Evolutionary conservation across 2,888 invertebrate genomes (phyloP).

Genomic region (Drosophila ezoana): DNA sequence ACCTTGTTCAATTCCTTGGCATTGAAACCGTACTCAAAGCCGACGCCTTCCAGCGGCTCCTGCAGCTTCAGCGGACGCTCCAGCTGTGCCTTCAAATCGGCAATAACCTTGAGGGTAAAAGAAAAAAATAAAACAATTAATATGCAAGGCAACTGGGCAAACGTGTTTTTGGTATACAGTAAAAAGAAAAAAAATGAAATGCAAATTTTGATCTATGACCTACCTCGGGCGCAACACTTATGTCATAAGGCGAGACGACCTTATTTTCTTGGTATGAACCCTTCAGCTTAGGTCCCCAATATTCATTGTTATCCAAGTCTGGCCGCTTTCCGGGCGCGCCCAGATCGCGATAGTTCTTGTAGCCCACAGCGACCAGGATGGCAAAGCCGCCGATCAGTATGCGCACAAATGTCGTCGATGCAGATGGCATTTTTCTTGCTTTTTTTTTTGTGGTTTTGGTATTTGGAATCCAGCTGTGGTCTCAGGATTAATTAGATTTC

Average conservation of each 20-base stretch:
- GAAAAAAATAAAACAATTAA: slow-evolving; percentile 1
- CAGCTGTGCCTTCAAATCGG: slow-evolving; percentile 87
- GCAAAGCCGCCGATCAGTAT: slow-evolving; percentile 67
- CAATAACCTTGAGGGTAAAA: slow-evolving; percentile 84
- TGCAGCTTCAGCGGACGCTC: slow-evolving; percentile 86
- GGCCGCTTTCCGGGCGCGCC: slow-evolving; percentile 77
- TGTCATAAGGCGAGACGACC: slow-evolving; percentile 76
- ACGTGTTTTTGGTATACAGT: slow-evolving; percentile 21
- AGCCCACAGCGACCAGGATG: slow-evolving; percentile 73
- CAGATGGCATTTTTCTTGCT: slow-evolving; percentile 42
- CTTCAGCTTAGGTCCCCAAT: slow-evolving; percentile 83
- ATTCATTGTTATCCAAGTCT: slow-evolving; percentile 77
- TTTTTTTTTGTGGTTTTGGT: neutral
- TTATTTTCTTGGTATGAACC: slow-evolving; percentile 78
- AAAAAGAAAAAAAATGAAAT: neutral
- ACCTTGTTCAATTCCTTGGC: slow-evolving; percentile 88
- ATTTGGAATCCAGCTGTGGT: neutral
- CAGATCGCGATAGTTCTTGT: slow-evolving; percentile 79
- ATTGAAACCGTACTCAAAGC: slow-evolving; percentile 94
- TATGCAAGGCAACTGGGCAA: slow-evolving; percentile 4
- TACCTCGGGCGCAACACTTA: slow-evolving; percentile 76
- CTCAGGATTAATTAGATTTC: neutral
- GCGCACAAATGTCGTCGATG: slow-evolving; percentile 63
- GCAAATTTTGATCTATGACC: slow-evolving; percentile 17
- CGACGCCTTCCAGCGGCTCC: slow-evolving; percentile 88